Base-by-base conservation (phyloP, 2,888 invertebrate species). In the Ceratothoa steindachneri region DNA sequence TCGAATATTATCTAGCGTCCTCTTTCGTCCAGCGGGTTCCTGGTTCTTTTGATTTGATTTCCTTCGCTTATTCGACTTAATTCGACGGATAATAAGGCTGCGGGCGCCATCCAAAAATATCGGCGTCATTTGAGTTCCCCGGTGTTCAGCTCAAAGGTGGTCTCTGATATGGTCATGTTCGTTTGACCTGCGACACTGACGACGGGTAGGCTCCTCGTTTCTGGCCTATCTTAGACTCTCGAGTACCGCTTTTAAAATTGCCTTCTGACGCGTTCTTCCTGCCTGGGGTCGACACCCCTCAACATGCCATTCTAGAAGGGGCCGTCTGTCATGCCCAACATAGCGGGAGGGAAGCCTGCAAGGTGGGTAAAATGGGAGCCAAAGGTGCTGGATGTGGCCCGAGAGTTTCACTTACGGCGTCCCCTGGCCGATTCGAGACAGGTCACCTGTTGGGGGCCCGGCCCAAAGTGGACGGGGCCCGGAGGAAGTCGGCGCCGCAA, bases 391-490 rank as follows among this genome's bases (percentile, higher is more conserved):
- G 22, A n/a, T 60, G 1, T 24, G 60, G 60, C 60, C 60, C 60
- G 22, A 24, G 60, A 60, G 27, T 15, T 12, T 60, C 22, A 22
- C 60, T 60, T 24, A 60, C 24, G 60, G 60, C 22, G 60, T 51
- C 52, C n/a, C 41, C 41, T 15, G 60, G 60, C 22, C 12, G 60
- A 12, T 12, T 60, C 22, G 60, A 24, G 60, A 60, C 60, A 24
- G 60, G 60, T 22, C 60, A 60, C 60, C 60, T 60, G n/a, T 24
- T 60, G 3, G 60, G 60, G n/a, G 60, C 60, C 22, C 60, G 60
- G n/a, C 60, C 60, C 60, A 60, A 60, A 60, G 60, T 60, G 60
- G 60, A 60, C 12, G 60, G 60, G 60, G 60, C 60, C 22, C 60
- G 60, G 12, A n/a, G 60, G 22, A 60, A 60, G 24, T 60, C 60